A percentile compares a stretch with the other conserved stretches of the same genome.
Evolutionary conservation across 2,113 vertebrate species (phyloP).

Genomic region (Onychostruthus taczanowskii): DNA sequence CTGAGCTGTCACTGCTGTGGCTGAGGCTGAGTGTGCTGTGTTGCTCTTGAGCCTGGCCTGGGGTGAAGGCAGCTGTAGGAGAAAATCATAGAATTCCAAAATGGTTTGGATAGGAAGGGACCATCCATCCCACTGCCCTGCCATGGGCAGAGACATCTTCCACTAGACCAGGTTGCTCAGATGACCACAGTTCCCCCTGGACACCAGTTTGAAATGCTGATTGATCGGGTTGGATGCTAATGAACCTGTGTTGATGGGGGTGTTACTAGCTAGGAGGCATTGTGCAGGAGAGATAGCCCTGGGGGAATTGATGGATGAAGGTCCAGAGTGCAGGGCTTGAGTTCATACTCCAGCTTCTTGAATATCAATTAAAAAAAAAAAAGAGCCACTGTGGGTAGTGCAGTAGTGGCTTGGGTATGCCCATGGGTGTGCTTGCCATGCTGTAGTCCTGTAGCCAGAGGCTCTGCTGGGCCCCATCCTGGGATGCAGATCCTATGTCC

Average conservation of each 20-base stretch:
- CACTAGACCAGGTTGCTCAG: not conserved
- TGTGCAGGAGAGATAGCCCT: not conserved
- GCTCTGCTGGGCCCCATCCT: not conserved
- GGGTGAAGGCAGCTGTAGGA: not conserved
- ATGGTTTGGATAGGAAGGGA: not conserved
- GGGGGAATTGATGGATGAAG: not conserved
- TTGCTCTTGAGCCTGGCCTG: not conserved
- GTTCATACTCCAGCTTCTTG: not conserved
- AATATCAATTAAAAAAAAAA: not conserved
- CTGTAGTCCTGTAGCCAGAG: not conserved
- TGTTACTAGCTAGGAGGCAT: not conserved
- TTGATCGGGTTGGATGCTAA: not conserved
- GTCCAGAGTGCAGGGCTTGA: not conserved
- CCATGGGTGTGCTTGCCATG: fast-evolving
- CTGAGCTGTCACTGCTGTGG: not conserved
- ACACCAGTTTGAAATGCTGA: not conserved
- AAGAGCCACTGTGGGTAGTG: fast-evolving
- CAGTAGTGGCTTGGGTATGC: not conserved
- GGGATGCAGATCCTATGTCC: not conserved
- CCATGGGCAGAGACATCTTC: not conserved
- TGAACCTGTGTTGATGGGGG: not conserved
- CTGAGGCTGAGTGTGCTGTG: not conserved
- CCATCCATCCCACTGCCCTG: not conserved
- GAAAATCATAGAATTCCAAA: not conserved
- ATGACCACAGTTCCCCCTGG: not conserved